Evolutionary conservation across 2,888 invertebrate genomes (phyloP), one percentile per base, ranked within the genome.

Genomic region (Folsomia candida): DNA sequence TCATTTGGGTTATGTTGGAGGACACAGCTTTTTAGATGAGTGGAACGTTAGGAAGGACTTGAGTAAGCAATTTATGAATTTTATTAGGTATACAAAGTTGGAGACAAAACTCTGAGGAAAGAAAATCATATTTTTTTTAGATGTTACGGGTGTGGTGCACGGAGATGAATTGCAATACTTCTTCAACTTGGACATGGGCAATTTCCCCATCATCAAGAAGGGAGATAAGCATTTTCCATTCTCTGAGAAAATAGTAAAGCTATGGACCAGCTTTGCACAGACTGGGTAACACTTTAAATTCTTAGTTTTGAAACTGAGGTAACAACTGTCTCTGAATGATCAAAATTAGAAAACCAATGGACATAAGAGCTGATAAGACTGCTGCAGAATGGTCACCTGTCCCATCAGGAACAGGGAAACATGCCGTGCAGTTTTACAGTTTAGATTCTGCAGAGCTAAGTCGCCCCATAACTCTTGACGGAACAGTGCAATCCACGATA

Each of bases 81-180:
- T n/a, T n/a, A n/a, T n/a, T n/a, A n/a, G n/a, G n/a, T n/a, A n/a
- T n/a, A n/a, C n/a, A n/a, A n/a, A n/a, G n/a, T n/a, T n/a, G n/a
- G n/a, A n/a, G n/a, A n/a, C n/a, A n/a, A n/a, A n/a, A n/a, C n/a
- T n/a, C n/a, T n/a, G n/a, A n/a, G n/a, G n/a, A n/a, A n/a, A n/a
- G n/a, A n/a, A n/a, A n/a, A n/a, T n/a, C n/a, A n/a, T n/a, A n/a
- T n/a, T n/a, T n/a, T 20, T 29, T 29, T 28, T n/a, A 60, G 70
- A 66, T 14, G 20, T 73, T 67, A 61, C 62, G 11, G 74, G 74
- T 1, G 74, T 69, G 0, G 70, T 72, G 1, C 76, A 76, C 27
- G 63, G 64, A 18, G 74, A 74, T 37, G 76, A 76, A 54, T 54
- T 74, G 0, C 76, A 74, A 2, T 68, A 68, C 29, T 58, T 76